phyloP scores from a whole-genome alignment of 2,797 vertebrate genomes.

The Eleutherodactylus coqui region DNA sequence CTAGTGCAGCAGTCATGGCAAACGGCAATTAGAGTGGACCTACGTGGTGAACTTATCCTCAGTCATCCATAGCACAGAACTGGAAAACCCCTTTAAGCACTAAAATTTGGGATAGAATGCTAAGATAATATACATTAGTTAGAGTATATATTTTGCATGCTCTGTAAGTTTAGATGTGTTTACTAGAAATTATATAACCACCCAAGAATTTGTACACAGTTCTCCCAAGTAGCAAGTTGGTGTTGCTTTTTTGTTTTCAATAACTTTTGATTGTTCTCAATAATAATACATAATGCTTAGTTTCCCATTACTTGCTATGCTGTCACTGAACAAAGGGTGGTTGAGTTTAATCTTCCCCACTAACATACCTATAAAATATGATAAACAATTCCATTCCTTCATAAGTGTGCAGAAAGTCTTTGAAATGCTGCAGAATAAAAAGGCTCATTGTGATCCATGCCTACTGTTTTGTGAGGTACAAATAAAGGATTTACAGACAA shows the following conservation, averaged over 20 bases:
- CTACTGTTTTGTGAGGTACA: slow-evolving; percentile 40
- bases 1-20: too few species aligned
- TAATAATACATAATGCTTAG: slow-evolving; percentile 61
- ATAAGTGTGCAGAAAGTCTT: slow-evolving; percentile 67
- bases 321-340: slow-evolving; percentile 71
- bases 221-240: slow-evolving; percentile 25
- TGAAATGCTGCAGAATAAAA: slow-evolving; percentile 59
- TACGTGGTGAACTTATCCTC: too few species aligned
- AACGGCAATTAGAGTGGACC: too few species aligned
- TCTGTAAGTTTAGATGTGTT: not conserved
- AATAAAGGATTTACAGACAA: slow-evolving; percentile 51
- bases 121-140: not conserved
- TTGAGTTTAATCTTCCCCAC: slow-evolving; percentile 70
- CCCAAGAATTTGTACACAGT: slow-evolving; percentile 56
- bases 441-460: slow-evolving; percentile 65
- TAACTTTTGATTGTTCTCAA: not conserved
- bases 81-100: too few species aligned
- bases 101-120: not conserved
- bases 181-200: not conserved
- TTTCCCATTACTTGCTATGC: slow-evolving; percentile 70
- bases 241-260: not conserved
- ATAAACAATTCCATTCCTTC: slow-evolving; percentile 65
- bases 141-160: not conserved
- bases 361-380: slow-evolving; percentile 67
- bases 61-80: too few species aligned